phyloP scores from a whole-genome alignment of 35 echinoderm and acorn worm genomes.

The Diadema setosum region DNA sequence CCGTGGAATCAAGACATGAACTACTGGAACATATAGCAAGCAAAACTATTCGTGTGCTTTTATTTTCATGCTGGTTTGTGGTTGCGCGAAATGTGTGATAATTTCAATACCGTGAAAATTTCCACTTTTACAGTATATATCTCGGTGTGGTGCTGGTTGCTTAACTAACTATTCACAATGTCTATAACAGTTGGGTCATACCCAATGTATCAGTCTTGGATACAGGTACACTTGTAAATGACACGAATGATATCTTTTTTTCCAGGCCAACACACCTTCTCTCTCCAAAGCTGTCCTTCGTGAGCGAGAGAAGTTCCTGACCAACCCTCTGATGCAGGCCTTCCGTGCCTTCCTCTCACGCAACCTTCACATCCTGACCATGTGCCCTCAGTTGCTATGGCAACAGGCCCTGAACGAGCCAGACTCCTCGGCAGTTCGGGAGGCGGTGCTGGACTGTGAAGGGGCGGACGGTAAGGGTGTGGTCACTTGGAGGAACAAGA shows the following conservation, averaged over 20 bases:
- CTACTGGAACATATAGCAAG: too few species aligned
- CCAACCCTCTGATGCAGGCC: slow-evolving; percentile 27
- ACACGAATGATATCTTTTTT: neutral
- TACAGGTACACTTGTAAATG: too few species aligned
- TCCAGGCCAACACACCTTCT: neutral
- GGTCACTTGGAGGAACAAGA: slow-evolving; percentile 87
- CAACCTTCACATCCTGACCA: slow-evolving; percentile 70
- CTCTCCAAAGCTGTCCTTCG: slow-evolving; percentile 14
- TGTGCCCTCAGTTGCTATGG: slow-evolving; percentile 62
- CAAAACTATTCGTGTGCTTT: too few species aligned
- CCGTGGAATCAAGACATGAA: too few species aligned
- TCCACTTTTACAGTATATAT: too few species aligned
- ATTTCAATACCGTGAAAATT: too few species aligned
- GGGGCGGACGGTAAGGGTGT: slow-evolving; percentile 7
- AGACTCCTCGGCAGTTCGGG: slow-evolving; percentile 38
- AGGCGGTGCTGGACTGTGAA: slow-evolving; percentile 15
- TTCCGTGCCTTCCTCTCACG: slow-evolving; percentile 71
- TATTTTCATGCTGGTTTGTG: too few species aligned
- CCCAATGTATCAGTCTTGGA: too few species aligned
- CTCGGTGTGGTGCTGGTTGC: too few species aligned
- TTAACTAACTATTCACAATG: too few species aligned
- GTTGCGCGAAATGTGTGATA: too few species aligned
- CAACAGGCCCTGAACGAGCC: slow-evolving; percentile 93
- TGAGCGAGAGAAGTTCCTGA: slow-evolving; percentile 74
- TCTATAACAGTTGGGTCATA: too few species aligned